phyloP scores from a whole-genome alignment of 2,888 invertebrate species.

The Liodrosophila aerea region DNA sequence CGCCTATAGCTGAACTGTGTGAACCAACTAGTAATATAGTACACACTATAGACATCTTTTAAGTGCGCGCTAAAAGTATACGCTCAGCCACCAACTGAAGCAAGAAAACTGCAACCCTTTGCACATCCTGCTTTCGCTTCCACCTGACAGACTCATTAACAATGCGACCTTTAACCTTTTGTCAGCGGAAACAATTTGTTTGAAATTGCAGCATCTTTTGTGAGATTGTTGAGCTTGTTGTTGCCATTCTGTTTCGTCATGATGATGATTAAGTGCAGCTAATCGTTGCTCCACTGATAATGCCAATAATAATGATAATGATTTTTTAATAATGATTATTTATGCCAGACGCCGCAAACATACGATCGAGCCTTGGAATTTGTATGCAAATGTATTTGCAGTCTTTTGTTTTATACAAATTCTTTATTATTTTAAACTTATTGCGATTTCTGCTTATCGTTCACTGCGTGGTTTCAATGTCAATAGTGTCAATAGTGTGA shows the following conservation, averaged over 20 bases:
- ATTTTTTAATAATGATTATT: slow-evolving; percentile 17
- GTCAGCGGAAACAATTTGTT: slow-evolving; percentile 43
- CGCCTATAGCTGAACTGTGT: slow-evolving; percentile 10
- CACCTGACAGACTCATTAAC: not conserved
- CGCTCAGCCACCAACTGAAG: too few species aligned
- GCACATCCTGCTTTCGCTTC: not conserved
- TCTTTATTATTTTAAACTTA: too few species aligned
- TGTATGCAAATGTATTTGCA: slow-evolving; percentile 8
- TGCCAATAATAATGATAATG: slow-evolving; percentile 22
- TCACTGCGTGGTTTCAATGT: slow-evolving; percentile 60
- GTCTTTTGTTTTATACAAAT: too few species aligned
- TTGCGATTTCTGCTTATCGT: slow-evolving; percentile 37
- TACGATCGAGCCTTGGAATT: slow-evolving; percentile 72
- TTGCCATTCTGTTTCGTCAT: slow-evolving; percentile 56
- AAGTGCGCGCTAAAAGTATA: too few species aligned
- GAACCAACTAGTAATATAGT: not conserved
- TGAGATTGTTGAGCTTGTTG: slow-evolving; percentile 21
- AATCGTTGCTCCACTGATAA: slow-evolving; percentile 15
- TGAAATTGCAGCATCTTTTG: slow-evolving; percentile 32
- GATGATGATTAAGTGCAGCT: slow-evolving; percentile 23
- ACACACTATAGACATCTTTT: too few species aligned
- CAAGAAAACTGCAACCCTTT: slow-evolving; percentile 2
- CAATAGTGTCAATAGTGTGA: slow-evolving; percentile 45
- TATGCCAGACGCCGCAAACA: slow-evolving; percentile 52
- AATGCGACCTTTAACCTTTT: slow-evolving; percentile 29